A percentile compares a stretch with the other conserved stretches of the same genome.
Conservation (phyloP, 2,113 vertebrate species). For the Actenoides lindsayi region DNA sequence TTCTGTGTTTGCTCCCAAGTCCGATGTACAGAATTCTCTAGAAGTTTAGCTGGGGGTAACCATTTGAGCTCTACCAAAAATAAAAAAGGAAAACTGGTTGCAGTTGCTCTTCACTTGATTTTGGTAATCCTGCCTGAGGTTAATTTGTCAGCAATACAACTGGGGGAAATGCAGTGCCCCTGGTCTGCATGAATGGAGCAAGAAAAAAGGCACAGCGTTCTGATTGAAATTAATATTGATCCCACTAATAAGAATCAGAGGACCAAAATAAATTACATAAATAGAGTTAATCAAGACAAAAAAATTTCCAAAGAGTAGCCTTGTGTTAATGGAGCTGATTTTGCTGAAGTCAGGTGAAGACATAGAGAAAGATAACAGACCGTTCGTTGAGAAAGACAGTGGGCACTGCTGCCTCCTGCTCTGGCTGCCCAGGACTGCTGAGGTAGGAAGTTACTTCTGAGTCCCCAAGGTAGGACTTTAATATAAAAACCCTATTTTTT, state of each 20-base stretch:
- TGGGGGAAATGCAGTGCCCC: not conserved
- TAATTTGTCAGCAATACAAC: not conserved
- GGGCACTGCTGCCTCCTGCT: not conserved
- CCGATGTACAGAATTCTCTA: not conserved
- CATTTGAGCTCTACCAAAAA: not conserved
- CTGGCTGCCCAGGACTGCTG: not conserved
- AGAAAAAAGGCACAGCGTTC: constrained; percentile 40
- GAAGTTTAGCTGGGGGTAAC: not conserved
- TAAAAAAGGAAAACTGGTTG: not conserved
- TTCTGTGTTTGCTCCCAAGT: not conserved
- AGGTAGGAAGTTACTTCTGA: not conserved
- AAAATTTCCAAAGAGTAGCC: not conserved
- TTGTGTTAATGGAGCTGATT: constrained; percentile 9
- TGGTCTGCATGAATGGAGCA: constrained; percentile 28
- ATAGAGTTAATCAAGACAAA: constrained; percentile 64
- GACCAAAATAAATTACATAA: constrained; percentile 70
- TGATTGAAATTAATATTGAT: constrained; percentile 73
- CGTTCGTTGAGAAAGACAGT: not conserved
- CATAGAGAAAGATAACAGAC: not conserved
- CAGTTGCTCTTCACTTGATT: not conserved
- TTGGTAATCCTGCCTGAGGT: not conserved
- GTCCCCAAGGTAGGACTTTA: not conserved
- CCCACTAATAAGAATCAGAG: constrained; percentile 63
- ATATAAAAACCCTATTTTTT: accelerated
- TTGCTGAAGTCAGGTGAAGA: constrained; percentile 36